Evolutionary conservation across 2,113 vertebrate species (phyloP).

Genomic region (Ophthalmolycus amberensis): DNA sequence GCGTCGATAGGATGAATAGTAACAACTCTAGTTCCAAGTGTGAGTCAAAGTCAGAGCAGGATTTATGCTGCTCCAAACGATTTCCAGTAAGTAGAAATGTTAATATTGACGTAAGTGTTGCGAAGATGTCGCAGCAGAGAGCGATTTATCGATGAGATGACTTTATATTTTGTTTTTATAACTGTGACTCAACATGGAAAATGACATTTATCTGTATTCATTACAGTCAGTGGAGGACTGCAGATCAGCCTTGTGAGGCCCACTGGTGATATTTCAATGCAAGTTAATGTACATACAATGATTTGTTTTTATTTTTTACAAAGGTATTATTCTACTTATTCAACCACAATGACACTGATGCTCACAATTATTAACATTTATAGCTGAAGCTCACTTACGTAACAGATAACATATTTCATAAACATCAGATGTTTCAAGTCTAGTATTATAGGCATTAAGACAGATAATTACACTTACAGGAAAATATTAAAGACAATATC

Average conservation of each 20-base stretch:
- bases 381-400: neutral
- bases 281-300: no score
- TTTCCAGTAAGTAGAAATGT: conserved; percentile 10
- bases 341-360: neutral
- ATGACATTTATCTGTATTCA: conserved; percentile 4
- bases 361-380: neutral
- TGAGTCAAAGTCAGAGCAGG: neutral
- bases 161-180: no score
- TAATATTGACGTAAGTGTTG: neutral
- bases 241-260: neutral
- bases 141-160: no score
- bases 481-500: neutral
- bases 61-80: neutral
- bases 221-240: neutral
- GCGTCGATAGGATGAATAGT: neutral
- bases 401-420: neutral
- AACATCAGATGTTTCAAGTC: no score
- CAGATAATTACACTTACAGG: neutral
- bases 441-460: no score
- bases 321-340: neutral
- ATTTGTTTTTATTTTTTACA: no score
- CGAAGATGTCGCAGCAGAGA: no score
- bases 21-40: neutral
- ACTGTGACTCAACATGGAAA: neutral
- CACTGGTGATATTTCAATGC: neutral